phyloP scores from a whole-genome alignment of 1,140 invertebrate genomes.

The Acromyrmex heyeri region DNA sequence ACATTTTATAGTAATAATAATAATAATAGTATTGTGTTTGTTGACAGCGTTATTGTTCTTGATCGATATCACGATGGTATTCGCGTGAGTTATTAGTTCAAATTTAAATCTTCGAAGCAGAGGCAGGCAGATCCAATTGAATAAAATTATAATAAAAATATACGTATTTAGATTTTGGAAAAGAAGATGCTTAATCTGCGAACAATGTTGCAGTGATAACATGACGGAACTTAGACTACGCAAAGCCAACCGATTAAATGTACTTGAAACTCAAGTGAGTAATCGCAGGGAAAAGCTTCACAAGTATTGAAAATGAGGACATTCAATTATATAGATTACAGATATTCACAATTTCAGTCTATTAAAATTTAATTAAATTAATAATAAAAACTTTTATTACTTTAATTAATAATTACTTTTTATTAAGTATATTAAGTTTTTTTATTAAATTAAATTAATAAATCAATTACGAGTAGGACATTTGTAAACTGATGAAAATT shows the following conservation, averaged over 20 bases:
- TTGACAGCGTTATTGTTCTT: slow-evolving; percentile 73
- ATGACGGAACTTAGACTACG: slow-evolving; percentile 6
- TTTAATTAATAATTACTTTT: not conserved
- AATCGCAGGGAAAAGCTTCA: not conserved
- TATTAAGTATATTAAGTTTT: not conserved
- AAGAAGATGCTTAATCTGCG: slow-evolving; percentile 60
- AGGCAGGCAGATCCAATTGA: not conserved
- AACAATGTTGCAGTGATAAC: slow-evolving; percentile 39
- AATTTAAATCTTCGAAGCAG: not conserved
- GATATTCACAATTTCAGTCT: not conserved
- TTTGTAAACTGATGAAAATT: not conserved
- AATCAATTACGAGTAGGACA: not conserved
- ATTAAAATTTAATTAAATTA: not conserved
- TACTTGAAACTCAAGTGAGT: slow-evolving; percentile 24
- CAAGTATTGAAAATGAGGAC: not conserved
- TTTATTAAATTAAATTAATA: not conserved
- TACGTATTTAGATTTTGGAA: slow-evolving; percentile 70
- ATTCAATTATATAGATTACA: not conserved
- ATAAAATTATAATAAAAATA: slow-evolving; percentile 13
- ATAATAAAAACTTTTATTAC: too few relatives aligned
- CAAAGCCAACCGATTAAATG: not conserved
- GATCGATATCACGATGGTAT: slow-evolving; percentile 74
- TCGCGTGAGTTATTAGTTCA: slow-evolving; percentile 74
- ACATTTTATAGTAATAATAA: not conserved
- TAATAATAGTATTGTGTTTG: slow-evolving; percentile 59